These are phyloP conservation scores for Deilephila porcellus DNA, from an alignment of 2,888 invertebrate species.

Conservation along the genomic window DNA sequence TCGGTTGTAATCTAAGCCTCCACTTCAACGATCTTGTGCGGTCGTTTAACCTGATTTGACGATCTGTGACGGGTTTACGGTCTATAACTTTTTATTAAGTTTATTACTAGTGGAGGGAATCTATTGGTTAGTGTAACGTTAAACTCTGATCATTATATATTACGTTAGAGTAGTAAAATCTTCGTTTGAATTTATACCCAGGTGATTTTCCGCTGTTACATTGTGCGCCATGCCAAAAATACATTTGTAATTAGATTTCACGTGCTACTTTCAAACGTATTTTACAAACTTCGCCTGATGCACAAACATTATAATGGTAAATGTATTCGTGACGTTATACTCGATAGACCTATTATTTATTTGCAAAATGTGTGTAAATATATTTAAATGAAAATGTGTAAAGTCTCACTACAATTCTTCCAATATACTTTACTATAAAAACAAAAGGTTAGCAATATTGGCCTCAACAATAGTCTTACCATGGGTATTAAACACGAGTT, in stretches of 20 bases:
- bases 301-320: too few species aligned
- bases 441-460: too few species aligned
- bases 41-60: constrained; percentile 56
- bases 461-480: too few species aligned
- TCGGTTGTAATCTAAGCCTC: constrained; percentile 41
- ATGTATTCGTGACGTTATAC: too few species aligned
- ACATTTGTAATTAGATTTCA: neutral
- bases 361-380: too few species aligned
- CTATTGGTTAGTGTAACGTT: constrained; percentile 16
- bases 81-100: constrained; percentile 59
- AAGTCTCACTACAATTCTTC: too few species aligned
- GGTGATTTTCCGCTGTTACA: neutral
- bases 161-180: constrained; percentile 12
- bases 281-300: neutral
- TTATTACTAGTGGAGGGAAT: constrained; percentile 41
- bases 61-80: constrained; percentile 57
- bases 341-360: too few species aligned
- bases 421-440: too few species aligned
- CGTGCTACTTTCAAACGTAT: neutral
- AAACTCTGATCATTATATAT: constrained; percentile 19
- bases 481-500: too few species aligned
- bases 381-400: too few species aligned
- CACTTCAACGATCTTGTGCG: constrained; percentile 40
- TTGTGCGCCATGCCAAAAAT: neutral
- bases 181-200: neutral